Base-by-base conservation (phyloP, 35 echinoderm and acorn worm genomes). In the Patiria miniata region DNA sequence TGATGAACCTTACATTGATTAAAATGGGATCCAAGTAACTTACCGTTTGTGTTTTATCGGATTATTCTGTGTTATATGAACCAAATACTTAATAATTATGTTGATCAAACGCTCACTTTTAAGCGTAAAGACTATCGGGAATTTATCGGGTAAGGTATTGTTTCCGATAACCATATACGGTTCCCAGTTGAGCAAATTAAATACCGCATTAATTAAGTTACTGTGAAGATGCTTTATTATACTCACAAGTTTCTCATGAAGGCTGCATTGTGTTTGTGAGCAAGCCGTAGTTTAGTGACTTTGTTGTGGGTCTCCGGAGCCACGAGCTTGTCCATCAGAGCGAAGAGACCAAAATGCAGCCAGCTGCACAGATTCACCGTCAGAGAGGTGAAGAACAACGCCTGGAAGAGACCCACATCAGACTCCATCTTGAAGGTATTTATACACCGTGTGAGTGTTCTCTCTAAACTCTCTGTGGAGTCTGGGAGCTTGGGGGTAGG, bases 221-320 rank as follows among this genome's bases (percentile, higher is more conserved):
- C n/a, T n/a, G n/a, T n/a, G 42, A 68, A 68, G 0, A 36, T 73
- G 61, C 10, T 2, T n/a, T n/a, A n/a, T n/a, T n/a, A n/a, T 73
- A 73, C 65, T 73, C 34, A 73, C 65, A 73, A 73, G 34, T 73
- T 73, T 34, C 65, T 73, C 65, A 73, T 73, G 65, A 73, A 73
- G 29, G 65, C 65, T 73, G 65, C 65, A 73, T 73, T 73, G 65
- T 73, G 65, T 73, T 36, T 73, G 26, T 73, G 65, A 10, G 65
- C 65, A 2, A 73, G 65, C 14, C 65, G 65, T 1, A 73, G 34
- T 23, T 34, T 26, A 7, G 65, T 73, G 8, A 73, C 6, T 73
- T 23, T 73, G 10, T 26, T 73, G 10, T 73, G 65, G 10, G 65
- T 36, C 65, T 73, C 65, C 19, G 7, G 65, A 34, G 65, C 65